Evolutionary conservation across 2,113 vertebrate genomes (phyloP), one percentile per base, ranked within the genome.

Genomic region (Sturnus vulgaris): DNA sequence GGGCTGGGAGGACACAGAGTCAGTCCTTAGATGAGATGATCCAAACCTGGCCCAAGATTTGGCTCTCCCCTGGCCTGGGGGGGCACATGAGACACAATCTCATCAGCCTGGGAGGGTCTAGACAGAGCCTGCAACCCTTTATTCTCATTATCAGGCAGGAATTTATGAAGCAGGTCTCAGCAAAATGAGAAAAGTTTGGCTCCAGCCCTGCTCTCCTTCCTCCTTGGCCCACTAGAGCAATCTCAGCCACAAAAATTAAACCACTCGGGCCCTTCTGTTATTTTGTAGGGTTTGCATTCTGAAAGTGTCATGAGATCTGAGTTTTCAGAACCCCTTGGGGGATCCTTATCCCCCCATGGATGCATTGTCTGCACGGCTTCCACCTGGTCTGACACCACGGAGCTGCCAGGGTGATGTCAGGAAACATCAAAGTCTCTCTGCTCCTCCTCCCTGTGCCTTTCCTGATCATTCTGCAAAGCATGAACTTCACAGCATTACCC

Each of bases 351-450:
- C 35, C 65, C 37, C 61, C 3, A 0, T 7, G 3, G 75, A 19
- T 15, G 35, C 22, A 1, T 5, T 19, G 9, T 60, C 61, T 82
- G 22, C 24, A 5, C 3, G 1, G 3, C 14, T 84, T 50, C 81
- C 69, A 59, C 0, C 0, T 0, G 9, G 39, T 2, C 52, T 28
- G 40, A 31, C 5, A 31, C 20, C 33, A 11, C 0, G 19, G 80
- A 63, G 52, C 56, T 83, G 64, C 79, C 85, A 6, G 2, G 30
- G 24, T 2, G 35, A 7, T 1, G 33, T 0, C 35, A 85, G 50
- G 20, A 33, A 49, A n/a, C 42, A 50, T 27, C 86, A 22, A 52
- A 80, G 28, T 7, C 79, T 13, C 65, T 15, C 70, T 79, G 78
- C 5, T 4, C 5, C n/a, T 65, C 63, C 71, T 77, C 35, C 46